Evolutionary conservation across 2,888 invertebrate species (phyloP).

Genomic region (Neoaliturus tenellus): DNA sequence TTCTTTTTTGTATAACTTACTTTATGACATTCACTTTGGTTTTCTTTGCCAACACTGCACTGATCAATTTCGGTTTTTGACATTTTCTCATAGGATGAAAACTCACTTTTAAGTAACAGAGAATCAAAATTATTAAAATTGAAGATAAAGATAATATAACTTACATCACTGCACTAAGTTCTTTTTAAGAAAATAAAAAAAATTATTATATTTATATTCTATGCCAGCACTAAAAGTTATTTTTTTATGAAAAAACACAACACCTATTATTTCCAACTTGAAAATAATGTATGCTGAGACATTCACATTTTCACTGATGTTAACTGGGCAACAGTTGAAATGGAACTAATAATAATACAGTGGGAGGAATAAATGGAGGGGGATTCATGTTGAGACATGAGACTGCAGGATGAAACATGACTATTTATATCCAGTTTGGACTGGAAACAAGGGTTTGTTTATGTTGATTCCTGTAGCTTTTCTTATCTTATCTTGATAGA

Average conservation of each 20-base stretch:
- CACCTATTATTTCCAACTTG: conserved; percentile 1
- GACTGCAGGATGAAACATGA: background rate
- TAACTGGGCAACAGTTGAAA: conserved; percentile 31
- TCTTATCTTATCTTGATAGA: too few species aligned
- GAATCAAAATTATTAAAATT: background rate
- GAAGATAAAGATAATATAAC: conserved; percentile 5
- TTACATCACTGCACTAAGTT: too few species aligned
- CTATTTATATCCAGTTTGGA: conserved; percentile 31
- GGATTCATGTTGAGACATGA: conserved; percentile 42
- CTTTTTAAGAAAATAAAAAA: too few species aligned
- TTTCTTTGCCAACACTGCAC: conserved; percentile 41
- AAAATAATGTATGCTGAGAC: background rate
- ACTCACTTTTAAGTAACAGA: conserved; percentile 3
- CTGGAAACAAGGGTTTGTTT: background rate
- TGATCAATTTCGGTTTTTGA: conserved; percentile 10
- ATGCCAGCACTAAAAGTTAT: conserved; percentile 33
- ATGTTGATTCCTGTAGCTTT: conserved; percentile 35
- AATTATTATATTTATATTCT: too few species aligned
- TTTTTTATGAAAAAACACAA: conserved; percentile 3
- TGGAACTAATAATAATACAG: conserved; percentile 35
- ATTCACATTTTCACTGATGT: conserved; percentile 23
- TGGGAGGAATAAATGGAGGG: conserved; percentile 20
- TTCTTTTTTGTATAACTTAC: conserved; percentile 15
- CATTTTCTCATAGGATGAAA: conserved; percentile 29
- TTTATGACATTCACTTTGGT: conserved; percentile 33